Evolutionary conservation across 2,113 vertebrate genomes (phyloP).

Genomic region (Athene noctua): DNA sequence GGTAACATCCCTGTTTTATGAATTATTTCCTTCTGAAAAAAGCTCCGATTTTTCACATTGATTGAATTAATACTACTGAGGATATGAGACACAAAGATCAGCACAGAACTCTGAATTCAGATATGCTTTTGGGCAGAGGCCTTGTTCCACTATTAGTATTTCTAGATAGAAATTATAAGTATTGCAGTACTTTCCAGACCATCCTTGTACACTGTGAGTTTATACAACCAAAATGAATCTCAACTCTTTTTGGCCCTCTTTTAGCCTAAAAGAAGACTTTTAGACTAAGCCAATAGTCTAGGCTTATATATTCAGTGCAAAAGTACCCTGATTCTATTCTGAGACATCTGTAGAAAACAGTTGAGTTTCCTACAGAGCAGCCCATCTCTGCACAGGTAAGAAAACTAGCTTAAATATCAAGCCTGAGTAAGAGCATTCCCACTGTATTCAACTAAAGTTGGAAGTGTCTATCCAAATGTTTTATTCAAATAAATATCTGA

Average conservation of each 20-base stretch:
- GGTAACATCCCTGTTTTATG: background rate
- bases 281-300: background rate
- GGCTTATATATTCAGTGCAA: background rate
- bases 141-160: background rate
- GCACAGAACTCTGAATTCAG: background rate
- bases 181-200: background rate
- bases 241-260: background rate
- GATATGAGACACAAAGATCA: background rate
- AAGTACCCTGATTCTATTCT: background rate
- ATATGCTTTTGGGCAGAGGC: background rate
- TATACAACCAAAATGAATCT: background rate
- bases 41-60: background rate
- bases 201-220: background rate
- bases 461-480: background rate
- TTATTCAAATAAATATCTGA: background rate
- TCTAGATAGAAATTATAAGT: background rate
- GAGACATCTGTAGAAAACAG: background rate
- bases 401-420: background rate
- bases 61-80: background rate
- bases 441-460: background rate
- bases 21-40: conserved; percentile 2
- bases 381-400: background rate
- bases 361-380: background rate
- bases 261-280: background rate
- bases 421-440: background rate